A percentile compares a stretch with the other conserved stretches of the same genome.
Evolutionary conservation across 2,797 vertebrate species (phyloP).

Genomic region (Melanotaenia maccullochi): DNA sequence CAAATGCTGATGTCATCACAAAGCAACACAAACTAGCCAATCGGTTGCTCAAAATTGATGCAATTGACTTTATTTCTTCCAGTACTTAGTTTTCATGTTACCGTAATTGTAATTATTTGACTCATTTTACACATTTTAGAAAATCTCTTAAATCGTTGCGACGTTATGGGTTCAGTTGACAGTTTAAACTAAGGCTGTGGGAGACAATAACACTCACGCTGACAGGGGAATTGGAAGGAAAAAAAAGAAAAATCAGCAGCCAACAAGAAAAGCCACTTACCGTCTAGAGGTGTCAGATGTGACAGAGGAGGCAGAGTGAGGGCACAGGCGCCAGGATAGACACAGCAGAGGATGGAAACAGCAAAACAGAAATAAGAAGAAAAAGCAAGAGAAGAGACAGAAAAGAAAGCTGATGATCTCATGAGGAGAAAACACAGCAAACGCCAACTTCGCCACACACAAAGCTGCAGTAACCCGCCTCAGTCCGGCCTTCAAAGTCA

Average conservation of each 20-base stretch:
- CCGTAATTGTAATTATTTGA: background rate
- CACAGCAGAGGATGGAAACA: conserved; percentile 77
- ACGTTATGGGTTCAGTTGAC: conserved; percentile 15
- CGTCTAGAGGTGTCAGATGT: conserved; percentile 78
- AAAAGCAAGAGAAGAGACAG: conserved; percentile 57
- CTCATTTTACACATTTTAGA: conserved; percentile 2
- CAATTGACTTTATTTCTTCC: background rate
- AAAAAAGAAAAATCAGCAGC: conserved; percentile 57
- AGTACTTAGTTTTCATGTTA: background rate
- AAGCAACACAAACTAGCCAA: background rate
- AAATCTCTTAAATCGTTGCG: conserved; percentile 20
- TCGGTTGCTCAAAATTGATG: background rate
- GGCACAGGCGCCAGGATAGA: conserved; percentile 81
- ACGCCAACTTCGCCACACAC: conserved; percentile 40
- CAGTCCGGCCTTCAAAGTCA: conserved; percentile 29
- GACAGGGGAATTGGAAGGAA: conserved; percentile 28
- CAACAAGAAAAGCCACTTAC: conserved; percentile 85
- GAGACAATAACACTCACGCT: conserved; percentile 31
- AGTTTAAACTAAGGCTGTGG: conserved; percentile 22
- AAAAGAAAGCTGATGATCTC: conserved; percentile 65
- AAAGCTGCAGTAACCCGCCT: conserved; percentile 41
- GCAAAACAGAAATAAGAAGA: conserved; percentile 30
- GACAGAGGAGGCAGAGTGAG: conserved; percentile 73
- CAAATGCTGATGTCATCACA: background rate
- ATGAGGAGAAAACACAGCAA: conserved; percentile 54